phyloP scores from a whole-genome alignment of 1,140 invertebrate species.

The Pemphigus obesinymphae region DNA sequence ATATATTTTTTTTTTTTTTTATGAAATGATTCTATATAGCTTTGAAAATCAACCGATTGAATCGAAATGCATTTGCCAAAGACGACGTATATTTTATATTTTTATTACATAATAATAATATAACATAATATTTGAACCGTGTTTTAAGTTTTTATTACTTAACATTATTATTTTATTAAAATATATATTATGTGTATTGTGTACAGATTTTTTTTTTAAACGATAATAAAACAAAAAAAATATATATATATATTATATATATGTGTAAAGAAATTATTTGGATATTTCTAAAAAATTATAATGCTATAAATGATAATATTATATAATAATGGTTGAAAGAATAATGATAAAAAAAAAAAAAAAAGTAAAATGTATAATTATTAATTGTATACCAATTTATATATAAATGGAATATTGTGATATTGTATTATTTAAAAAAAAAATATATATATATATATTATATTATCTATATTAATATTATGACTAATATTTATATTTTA shows the following conservation, averaged over 20 bases:
- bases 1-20: background rate
- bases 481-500: slow-evolving; percentile 10
- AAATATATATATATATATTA: slow-evolving; percentile 6
- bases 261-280: background rate
- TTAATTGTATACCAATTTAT: slow-evolving; percentile 32
- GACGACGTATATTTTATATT: slow-evolving; percentile 15
- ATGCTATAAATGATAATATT: background rate
- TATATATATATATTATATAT: too few relatives aligned
- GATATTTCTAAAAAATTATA: background rate
- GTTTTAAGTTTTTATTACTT: slow-evolving; percentile 3
- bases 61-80: slow-evolving; percentile 15
- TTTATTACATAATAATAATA: background rate
- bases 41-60: background rate
- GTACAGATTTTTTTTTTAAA: background rate
- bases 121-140: background rate
- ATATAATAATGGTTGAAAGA: background rate
- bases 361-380: slow-evolving; percentile 3
- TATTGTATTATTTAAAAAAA: slow-evolving; percentile 29
- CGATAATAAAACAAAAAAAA: too few relatives aligned
- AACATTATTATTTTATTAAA: too few relatives aligned
- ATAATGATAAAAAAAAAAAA: background rate
- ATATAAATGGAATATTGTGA: slow-evolving; percentile 33
- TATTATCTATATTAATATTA: background rate
- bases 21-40: too few relatives aligned
- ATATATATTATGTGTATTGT: slow-evolving; percentile 2